These are phyloP conservation scores for Habroteleia sp. DNA, from an alignment of 2,888 invertebrate genomes.

Conservation along the genomic window DNA sequence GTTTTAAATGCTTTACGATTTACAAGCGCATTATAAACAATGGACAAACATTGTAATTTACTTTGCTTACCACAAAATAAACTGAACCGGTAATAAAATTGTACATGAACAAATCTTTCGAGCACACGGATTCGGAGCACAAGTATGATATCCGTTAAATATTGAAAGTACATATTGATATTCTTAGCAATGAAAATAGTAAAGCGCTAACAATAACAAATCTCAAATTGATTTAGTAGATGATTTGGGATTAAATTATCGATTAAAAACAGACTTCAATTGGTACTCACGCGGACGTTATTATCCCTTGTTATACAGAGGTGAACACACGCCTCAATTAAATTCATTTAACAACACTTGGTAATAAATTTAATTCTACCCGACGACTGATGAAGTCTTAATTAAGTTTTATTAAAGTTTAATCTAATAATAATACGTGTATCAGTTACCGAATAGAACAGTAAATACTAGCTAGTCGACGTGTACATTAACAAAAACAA, in stretches of 20 bases:
- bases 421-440: constrained; percentile 69
- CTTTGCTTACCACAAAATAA: no score
- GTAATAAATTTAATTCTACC: constrained; percentile 66
- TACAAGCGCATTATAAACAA: not conserved
- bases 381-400: constrained; percentile 71
- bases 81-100: no score
- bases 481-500: no score
- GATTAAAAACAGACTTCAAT: constrained; percentile 40
- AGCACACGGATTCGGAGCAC: no score
- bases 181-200: not conserved
- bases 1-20: not conserved
- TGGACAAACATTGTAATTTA: no score
- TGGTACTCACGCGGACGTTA: constrained; percentile 32
- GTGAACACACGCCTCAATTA: constrained; percentile 59
- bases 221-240: constrained; percentile 18
- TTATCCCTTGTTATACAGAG: constrained; percentile 45
- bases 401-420: constrained; percentile 75
- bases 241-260: constrained; percentile 38
- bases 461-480: constrained; percentile 55
- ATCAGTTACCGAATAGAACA: constrained; percentile 34
- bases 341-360: constrained; percentile 65
- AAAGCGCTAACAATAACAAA: not conserved
- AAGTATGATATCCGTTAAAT: no score
- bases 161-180: constrained; percentile 2
- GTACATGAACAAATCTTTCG: no score